A percentile compares a stretch with the other conserved stretches of the same genome.
Conservation (phyloP, 2,888 invertebrate species). For the Phyllotreta striolata region DNA sequence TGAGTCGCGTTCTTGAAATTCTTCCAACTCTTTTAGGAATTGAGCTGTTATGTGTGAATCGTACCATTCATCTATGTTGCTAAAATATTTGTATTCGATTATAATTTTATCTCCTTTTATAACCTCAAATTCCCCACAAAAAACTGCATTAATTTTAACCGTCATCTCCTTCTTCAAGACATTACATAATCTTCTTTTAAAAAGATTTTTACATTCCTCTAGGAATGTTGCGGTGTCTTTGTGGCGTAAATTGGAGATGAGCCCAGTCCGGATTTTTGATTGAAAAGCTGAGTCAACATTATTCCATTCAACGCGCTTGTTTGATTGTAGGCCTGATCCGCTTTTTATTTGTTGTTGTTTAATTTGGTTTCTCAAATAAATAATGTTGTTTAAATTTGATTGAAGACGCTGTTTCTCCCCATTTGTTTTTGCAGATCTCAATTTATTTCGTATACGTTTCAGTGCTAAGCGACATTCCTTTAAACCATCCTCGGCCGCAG, state of each 20-base stretch:
- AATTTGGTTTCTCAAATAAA: slow-evolving; percentile 15
- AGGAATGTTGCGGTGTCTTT: slow-evolving; percentile 38
- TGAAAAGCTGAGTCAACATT: slow-evolving; percentile 26
- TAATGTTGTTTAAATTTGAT: slow-evolving; percentile 19
- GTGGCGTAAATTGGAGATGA: slow-evolving; percentile 33
- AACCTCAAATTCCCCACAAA: slow-evolving; percentile 39
- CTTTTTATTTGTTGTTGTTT: neutral
- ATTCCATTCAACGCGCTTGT: slow-evolving; percentile 28
- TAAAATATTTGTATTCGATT: slow-evolving; percentile 45
- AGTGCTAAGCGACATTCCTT: neutral
- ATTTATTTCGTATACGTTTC: neutral
- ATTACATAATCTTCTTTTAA: slow-evolving; percentile 33
- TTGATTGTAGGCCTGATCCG: too few relatives aligned
- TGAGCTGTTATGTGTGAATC: slow-evolving; percentile 33
- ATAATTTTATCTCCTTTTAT: slow-evolving; percentile 28
- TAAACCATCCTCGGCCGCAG: neutral
- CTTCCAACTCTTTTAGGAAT: slow-evolving; percentile 37
- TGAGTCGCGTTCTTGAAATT: slow-evolving; percentile 27
- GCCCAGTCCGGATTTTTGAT: slow-evolving; percentile 27
- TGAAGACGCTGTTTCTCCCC: slow-evolving; percentile 30
- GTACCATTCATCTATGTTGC: slow-evolving; percentile 40
- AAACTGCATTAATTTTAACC: slow-evolving; percentile 36
- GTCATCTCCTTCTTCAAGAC: slow-evolving; percentile 32
- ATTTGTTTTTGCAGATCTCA: neutral
- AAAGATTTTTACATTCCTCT: slow-evolving; percentile 30